Conservation (phyloP, 2,113 vertebrate species). For the Nymphicus hollandicus region DNA sequence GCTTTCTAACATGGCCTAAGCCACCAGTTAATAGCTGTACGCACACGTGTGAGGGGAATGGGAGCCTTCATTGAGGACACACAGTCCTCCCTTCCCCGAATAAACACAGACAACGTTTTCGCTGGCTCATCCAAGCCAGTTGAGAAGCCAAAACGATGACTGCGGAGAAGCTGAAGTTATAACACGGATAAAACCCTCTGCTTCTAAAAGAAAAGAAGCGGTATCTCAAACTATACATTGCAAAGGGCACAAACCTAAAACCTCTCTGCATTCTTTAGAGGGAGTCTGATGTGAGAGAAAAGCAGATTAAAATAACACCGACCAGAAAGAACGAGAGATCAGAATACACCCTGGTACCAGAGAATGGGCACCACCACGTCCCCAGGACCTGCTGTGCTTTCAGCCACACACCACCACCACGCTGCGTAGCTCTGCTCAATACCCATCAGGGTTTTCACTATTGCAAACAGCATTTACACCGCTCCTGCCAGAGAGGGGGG, state of each 20-base stretch:
- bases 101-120: not conserved
- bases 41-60: accelerated
- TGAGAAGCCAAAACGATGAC: not conserved
- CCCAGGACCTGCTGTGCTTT: not conserved
- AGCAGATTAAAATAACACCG: constrained; percentile 14
- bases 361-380: accelerated
- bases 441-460: not conserved
- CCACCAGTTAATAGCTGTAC: not conserved
- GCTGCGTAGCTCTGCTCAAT: not conserved
- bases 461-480: not conserved
- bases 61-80: not conserved
- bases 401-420: not conserved
- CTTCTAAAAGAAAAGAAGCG: not conserved
- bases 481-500: not conserved
- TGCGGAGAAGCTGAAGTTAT: not conserved
- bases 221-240: not conserved
- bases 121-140: not conserved
- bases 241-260: constrained; percentile 4
- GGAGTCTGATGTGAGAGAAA: constrained; percentile 27
- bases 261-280: not conserved
- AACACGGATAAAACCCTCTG: not conserved
- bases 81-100: not conserved
- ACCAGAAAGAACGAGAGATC: not conserved
- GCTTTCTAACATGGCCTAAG: not conserved
- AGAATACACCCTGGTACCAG: not conserved